These are phyloP conservation scores for Chouioia cunea DNA, from an alignment of 2,888 invertebrate species.

Conservation along the genomic window DNA sequence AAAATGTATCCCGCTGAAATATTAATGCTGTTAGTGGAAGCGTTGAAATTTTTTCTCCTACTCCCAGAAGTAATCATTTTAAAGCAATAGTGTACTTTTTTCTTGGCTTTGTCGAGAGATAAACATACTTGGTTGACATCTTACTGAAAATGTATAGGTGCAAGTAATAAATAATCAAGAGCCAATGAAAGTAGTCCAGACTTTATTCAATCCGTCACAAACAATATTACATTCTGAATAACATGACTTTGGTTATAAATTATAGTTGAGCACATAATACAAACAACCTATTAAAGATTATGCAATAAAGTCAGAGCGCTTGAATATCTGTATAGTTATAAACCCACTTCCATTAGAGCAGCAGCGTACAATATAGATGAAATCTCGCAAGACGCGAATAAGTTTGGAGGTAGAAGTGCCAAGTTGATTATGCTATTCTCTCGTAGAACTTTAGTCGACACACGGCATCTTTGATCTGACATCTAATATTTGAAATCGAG, in stretches of 20 bases:
- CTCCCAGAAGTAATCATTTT: conserved; percentile 10
- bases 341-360: no score
- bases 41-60: conserved; percentile 6
- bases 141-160: no score
- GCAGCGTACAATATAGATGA: background rate
- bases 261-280: no score
- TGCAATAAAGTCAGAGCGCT: no score
- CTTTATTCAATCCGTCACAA: no score
- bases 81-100: conserved; percentile 2
- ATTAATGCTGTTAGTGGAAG: conserved; percentile 14
- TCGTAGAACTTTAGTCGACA: conserved; percentile 3
- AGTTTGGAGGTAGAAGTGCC: background rate
- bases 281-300: no score
- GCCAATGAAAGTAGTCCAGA: no score
- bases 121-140: no score
- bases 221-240: no score
- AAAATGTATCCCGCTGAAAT: conserved; percentile 38
- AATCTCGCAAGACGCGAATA: background rate
- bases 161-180: no score
- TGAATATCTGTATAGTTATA: no score
- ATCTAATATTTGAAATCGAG: conserved; percentile 10
- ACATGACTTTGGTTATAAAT: no score
- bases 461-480: conserved; percentile 27
- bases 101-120: background rate
- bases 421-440: conserved; percentile 27